Evolutionary conservation across 35 echinoderm and acorn worm genomes (phyloP).

Genomic region (Heliocidaris erythrogramma): DNA sequence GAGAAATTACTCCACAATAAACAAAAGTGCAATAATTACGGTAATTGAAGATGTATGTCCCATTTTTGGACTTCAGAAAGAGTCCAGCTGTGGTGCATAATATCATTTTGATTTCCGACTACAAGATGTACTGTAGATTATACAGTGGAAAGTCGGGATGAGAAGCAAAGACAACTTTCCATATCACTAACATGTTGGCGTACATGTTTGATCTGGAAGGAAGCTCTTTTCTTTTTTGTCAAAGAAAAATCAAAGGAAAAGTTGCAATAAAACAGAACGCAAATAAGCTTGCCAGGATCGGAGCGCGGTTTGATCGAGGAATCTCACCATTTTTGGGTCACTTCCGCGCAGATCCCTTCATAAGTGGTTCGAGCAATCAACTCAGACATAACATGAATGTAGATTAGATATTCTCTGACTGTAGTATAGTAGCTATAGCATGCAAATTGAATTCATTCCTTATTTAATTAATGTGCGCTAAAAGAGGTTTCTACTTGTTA

Average conservation of each 20-base stretch:
- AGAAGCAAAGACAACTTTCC: not conserved
- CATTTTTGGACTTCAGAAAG: not conserved
- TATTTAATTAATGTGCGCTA: not conserved
- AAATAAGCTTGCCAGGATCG: constrained; percentile 50
- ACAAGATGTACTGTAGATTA: constrained; percentile 6
- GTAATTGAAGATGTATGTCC: not conserved
- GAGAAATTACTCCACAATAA: constrained; percentile 1
- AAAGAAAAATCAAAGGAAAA: constrained; percentile 20
- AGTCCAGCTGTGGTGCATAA: not conserved
- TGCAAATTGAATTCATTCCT: not conserved
- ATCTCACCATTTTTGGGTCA: not conserved
- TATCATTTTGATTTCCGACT: not conserved
- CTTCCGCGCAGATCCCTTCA: not conserved
- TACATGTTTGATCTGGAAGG: not conserved
- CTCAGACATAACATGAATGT: constrained; percentile 22
- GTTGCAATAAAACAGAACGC: constrained; percentile 43
- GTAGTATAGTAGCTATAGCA: not conserved
- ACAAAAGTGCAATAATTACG: constrained; percentile 11
- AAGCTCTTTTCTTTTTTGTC: not conserved
- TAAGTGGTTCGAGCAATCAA: constrained; percentile 49
- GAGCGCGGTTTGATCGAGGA: not conserved
- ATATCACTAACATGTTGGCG: not conserved
- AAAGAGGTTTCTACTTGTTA: not conserved
- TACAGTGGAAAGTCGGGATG: not conserved
- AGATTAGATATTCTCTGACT: constrained; percentile 26